Conservation (phyloP, 2,113 vertebrate genomes). For the Catharus fuscescens region DNA sequence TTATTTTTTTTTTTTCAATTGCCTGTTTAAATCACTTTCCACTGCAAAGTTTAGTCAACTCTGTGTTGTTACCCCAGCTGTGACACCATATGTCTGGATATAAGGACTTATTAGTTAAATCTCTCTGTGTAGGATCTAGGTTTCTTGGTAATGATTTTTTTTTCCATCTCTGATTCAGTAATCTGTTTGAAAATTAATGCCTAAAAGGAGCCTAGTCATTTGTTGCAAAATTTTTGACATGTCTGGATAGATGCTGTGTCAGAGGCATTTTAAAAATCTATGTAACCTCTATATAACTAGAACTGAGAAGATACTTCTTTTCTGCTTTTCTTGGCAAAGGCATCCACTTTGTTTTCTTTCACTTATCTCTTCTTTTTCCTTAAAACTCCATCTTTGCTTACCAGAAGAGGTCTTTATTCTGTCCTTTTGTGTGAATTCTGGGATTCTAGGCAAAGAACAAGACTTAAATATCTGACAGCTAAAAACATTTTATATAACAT, state of each 20-base stretch:
- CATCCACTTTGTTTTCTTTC: neutral
- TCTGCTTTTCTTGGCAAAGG: neutral
- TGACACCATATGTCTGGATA: neutral
- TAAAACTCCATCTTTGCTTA: neutral
- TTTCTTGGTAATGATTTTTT: neutral
- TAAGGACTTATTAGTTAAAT: neutral
- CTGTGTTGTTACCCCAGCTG: neutral
- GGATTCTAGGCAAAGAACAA: neutral
- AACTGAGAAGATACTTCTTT: neutral
- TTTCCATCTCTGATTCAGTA: neutral
- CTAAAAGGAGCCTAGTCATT: neutral
- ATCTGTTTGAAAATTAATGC: neutral
- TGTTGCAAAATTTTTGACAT: neutral
- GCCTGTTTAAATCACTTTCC: neutral
- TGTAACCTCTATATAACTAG: neutral
- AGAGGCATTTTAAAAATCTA: neutral
- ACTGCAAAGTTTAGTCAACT: neutral
- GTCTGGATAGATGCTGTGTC: neutral
- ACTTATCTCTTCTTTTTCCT: neutral
- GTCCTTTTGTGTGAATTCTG: neutral
- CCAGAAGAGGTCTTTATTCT: neutral
- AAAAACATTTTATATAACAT: neutral
- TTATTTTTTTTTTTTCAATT: neutral
- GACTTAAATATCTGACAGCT: neutral
- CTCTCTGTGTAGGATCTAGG: neutral